Conservation (phyloP, 2,888 invertebrate species). For the Epistrophe eligans region DNA sequence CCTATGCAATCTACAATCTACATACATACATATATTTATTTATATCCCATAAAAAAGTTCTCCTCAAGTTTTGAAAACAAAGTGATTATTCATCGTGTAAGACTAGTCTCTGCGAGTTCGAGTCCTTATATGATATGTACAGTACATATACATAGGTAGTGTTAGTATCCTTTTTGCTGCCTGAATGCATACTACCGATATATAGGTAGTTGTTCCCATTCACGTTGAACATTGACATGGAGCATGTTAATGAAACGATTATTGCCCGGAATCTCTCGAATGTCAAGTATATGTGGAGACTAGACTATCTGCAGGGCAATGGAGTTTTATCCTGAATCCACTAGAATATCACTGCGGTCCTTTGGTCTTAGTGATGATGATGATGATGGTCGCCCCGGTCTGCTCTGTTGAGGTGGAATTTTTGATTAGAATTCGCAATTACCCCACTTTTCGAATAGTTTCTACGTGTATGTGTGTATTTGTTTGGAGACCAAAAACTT, state of each 20-base stretch:
- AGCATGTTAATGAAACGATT: conserved; percentile 65
- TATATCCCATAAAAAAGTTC: conserved; percentile 58
- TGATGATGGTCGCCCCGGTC: neutral
- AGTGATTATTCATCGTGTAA: conserved; percentile 70
- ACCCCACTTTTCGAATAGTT: conserved; percentile 30
- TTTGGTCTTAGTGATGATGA: neutral
- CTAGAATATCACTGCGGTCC: conserved; percentile 41
- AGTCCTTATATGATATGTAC: conserved; percentile 23
- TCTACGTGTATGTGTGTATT: neutral
- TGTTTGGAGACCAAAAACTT: conserved; percentile 16
- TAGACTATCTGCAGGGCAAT: neutral
- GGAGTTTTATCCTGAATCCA: conserved; percentile 15
- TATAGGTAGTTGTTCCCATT: conserved; percentile 26
- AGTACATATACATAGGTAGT: too few species aligned
- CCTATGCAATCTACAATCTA: too few species aligned
- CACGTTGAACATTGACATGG: conserved; percentile 55
- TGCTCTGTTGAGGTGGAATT: conserved; percentile 35
- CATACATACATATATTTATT: neutral
- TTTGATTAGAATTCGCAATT: conserved; percentile 69
- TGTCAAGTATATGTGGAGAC: conserved; percentile 54
- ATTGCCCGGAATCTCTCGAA: conserved; percentile 63
- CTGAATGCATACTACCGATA: neutral
- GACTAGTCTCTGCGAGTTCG: neutral
- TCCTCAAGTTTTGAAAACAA: conserved; percentile 68
- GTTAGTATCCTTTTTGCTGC: conserved; percentile 11